These are phyloP conservation scores for Mesochorus sp. DNA, from an alignment of 2,888 invertebrate species.

Conservation along the genomic window DNA sequence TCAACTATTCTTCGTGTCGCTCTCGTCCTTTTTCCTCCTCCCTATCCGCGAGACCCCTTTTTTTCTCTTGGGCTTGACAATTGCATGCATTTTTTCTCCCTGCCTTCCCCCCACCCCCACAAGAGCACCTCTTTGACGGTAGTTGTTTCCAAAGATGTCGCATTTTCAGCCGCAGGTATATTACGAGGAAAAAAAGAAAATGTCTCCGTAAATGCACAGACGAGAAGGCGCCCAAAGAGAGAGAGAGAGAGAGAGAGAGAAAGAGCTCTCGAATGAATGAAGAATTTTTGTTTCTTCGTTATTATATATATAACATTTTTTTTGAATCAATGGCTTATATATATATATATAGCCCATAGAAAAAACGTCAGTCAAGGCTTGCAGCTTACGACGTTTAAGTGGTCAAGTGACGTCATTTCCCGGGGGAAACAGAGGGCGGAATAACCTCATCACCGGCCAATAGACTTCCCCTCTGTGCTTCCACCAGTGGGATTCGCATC, in stretches of 20 bases:
- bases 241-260: background rate
- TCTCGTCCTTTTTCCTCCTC: constrained; percentile 8
- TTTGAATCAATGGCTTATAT: too few species aligned
- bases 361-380: constrained; percentile 41
- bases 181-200: too few species aligned
- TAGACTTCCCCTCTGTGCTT: constrained; percentile 72
- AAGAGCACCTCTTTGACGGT: too few species aligned
- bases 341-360: too few species aligned
- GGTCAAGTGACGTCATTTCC: constrained; percentile 77
- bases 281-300: too few species aligned
- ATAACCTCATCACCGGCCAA: constrained; percentile 76
- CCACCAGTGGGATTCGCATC: constrained; percentile 48
- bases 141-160: constrained; percentile 7
- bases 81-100: constrained; percentile 48
- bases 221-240: too few species aligned
- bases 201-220: too few species aligned
- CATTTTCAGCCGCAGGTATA: too few species aligned
- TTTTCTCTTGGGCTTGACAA: constrained; percentile 29
- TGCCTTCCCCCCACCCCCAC: too few species aligned
- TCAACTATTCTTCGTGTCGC: constrained; percentile 21
- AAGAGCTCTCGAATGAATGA: constrained; percentile 7
- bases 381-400: constrained; percentile 74
- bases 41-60: background rate
- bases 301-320: too few species aligned
- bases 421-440: constrained; percentile 75